A percentile compares a stretch with the other conserved stretches of the same genome.
These are phyloP conservation scores for Amphiprion clarkii DNA, from an alignment of 2,797 vertebrate species.

Conservation along the genomic window DNA sequence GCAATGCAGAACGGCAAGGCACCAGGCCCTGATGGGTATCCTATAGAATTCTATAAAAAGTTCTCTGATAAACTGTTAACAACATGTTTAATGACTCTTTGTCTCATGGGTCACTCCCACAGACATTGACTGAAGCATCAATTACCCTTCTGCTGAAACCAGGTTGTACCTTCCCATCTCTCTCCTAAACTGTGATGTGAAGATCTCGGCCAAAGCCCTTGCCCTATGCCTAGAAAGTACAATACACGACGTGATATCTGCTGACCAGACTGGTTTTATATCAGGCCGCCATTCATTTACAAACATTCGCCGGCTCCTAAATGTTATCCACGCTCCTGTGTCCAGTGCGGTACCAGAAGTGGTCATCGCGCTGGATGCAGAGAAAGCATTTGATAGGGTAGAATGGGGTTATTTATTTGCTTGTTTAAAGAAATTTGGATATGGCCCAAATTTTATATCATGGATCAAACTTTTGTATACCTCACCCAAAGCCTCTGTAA, in stretches of 20 bases:
- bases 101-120: neutral
- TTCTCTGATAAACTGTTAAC: neutral
- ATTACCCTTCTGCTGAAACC: neutral
- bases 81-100: conserved; percentile 11
- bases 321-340: conserved; percentile 4
- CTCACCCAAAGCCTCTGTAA: neutral
- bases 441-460: neutral
- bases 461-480: neutral
- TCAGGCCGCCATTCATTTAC: neutral
- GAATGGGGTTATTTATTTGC: conserved; percentile 7
- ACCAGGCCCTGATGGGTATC: conserved; percentile 3
- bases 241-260: neutral
- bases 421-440: neutral
- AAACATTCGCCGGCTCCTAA: neutral
- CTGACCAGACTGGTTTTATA: neutral
- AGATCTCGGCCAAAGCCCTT: neutral
- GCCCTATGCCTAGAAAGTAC: neutral
- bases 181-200: conserved; percentile 1
- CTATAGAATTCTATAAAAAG: neutral
- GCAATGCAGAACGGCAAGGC: conserved; percentile 5
- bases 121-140: conserved; percentile 15
- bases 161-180: conserved; percentile 2
- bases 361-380: neutral
- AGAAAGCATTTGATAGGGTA: neutral
- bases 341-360: neutral